Evolutionary conservation across 1,140 invertebrate genomes (phyloP), one percentile per base, ranked within the genome.

Genomic region (Cyclargus thomasi): DNA sequence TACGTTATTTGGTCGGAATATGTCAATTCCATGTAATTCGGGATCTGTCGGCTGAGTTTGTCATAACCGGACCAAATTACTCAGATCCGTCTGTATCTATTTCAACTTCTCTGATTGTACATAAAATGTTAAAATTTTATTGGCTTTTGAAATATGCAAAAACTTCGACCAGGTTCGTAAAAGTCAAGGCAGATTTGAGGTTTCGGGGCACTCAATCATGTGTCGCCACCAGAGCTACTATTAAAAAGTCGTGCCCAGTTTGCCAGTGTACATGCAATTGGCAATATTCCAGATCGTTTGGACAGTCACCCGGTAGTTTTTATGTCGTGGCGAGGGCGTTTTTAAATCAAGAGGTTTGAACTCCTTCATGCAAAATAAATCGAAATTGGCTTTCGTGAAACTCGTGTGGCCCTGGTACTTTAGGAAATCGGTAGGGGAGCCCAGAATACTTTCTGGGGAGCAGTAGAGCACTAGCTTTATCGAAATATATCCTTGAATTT

Each of bases 191-290:
- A 53, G 64, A 55, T 55, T 65, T n/a, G 20, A 47, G 64, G 20
- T 65, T 65, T 53, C 55, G 55, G 53, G 66, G 67, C 66, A 71
- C 62, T 74, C 69, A 70, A 68, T 71, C 71, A 77, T 55, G 66
- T 62, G 69, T 77, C 71, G 63, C 63, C 65, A 68, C 64, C 73
- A 71, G 69, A 63, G 39, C 65, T 62, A 71, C 70, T 72, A 71
- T 71, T 77, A 74, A 71, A 73, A 75, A 72, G 69, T 63, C 65
- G 68, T 53, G 53, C 63, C 35, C 66, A 68, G 74, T 68, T 70
- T 53, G 66, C 68, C 63, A 67, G 63, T 68, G 73, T 71, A 76
- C 73, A 76, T 67, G 75, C 67, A 66, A 74, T 69, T 74, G 75
- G 75, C 74, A 63, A 62, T 29, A 47, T 67, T 68, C 72, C 72